These are phyloP conservation scores for Grus americana DNA, from an alignment of 2,113 vertebrate species.

Conservation along the genomic window DNA sequence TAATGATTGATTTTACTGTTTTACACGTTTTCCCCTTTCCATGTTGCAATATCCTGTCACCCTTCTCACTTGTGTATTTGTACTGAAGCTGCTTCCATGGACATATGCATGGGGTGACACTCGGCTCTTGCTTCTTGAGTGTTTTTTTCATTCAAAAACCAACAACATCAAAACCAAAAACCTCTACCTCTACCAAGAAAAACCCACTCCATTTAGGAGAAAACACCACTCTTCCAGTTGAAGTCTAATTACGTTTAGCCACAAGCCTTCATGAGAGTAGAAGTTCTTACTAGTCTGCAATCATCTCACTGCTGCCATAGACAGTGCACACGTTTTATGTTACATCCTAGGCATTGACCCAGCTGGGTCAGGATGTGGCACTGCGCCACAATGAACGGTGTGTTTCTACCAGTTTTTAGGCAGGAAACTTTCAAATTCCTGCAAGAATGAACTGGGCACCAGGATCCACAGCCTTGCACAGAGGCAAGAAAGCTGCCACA, in stretches of 20 bases:
- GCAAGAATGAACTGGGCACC: background rate
- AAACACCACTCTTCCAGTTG: background rate
- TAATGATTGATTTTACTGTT: background rate
- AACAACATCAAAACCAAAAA: background rate
- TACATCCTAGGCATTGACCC: background rate
- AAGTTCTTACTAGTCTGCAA: background rate
- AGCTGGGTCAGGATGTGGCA: background rate
- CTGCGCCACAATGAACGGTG: accelerated
- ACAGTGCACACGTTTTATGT: background rate
- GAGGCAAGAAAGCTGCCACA: background rate
- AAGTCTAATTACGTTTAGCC: background rate
- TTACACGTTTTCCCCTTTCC: background rate
- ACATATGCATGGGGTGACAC: background rate
- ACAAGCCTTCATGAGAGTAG: background rate
- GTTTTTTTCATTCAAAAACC: background rate
- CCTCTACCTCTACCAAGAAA: background rate
- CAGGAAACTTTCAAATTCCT: background rate
- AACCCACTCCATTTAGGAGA: background rate
- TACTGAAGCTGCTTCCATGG: background rate
- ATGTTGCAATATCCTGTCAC: background rate
- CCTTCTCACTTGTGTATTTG: background rate
- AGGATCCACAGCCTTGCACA: background rate
- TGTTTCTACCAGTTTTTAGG: background rate
- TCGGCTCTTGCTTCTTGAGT: background rate
- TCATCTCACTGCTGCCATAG: background rate